Conservation (phyloP, 2,113 vertebrate genomes). For the Catharus fuscescens region DNA sequence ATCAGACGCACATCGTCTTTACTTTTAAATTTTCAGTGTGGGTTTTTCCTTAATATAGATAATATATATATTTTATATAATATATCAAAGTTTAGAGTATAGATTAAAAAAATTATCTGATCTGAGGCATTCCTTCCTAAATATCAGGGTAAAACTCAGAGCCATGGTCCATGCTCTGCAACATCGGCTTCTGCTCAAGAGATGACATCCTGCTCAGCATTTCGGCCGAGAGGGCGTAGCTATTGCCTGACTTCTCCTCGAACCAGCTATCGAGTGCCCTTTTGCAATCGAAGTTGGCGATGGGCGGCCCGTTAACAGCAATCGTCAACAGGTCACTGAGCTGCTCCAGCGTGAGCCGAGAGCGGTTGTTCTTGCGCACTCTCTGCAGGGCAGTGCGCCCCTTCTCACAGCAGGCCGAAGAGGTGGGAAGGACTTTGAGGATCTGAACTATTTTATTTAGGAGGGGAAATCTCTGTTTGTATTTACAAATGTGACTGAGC, state of each 20-base stretch:
- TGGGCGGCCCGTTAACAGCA: slow-evolving; percentile 88
- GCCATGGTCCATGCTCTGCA: slow-evolving; percentile 84
- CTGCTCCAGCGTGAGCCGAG: slow-evolving; percentile 89
- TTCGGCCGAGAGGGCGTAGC: slow-evolving; percentile 84
- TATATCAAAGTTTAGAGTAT: slow-evolving; percentile 85
- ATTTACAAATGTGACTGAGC: slow-evolving; percentile 87
- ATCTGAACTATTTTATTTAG: slow-evolving; percentile 89
- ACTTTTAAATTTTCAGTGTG: slow-evolving; percentile 81
- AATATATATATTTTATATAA: slow-evolving; percentile 79
- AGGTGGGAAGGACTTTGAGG: slow-evolving; percentile 89
- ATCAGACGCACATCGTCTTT: slow-evolving; percentile 68
- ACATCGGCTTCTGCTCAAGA: slow-evolving; percentile 83
- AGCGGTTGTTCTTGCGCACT: slow-evolving; percentile 87
- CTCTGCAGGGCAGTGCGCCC: slow-evolving; percentile 86
- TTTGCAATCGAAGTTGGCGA: slow-evolving; percentile 91
- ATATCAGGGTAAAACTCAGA: slow-evolving; percentile 88
- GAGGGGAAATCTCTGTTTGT: slow-evolving; percentile 90
- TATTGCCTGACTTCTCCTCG: slow-evolving; percentile 93
- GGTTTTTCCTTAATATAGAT: slow-evolving; percentile 71
- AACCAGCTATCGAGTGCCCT: slow-evolving; percentile 95
- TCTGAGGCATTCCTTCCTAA: slow-evolving; percentile 70
- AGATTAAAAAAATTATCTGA: slow-evolving; percentile 79
- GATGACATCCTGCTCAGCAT: slow-evolving; percentile 86
- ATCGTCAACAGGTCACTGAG: slow-evolving; percentile 90
- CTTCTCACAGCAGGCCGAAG: slow-evolving; percentile 89